Base-by-base conservation (phyloP, 2,888 invertebrate genomes). In the Phaonia tiefii region DNA sequence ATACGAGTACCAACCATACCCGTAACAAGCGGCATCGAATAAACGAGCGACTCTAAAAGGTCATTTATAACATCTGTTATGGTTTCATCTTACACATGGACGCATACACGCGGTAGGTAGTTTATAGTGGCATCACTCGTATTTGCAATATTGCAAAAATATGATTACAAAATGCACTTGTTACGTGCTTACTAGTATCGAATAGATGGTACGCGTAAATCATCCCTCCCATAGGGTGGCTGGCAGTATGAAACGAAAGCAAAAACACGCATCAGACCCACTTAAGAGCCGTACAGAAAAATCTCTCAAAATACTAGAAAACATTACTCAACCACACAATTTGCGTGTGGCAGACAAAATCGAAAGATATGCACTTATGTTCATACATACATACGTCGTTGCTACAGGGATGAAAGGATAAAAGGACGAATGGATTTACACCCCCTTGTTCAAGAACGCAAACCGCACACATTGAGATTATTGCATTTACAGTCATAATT, bases 401-500 rank as follows among this genome's bases (percentile, higher is more conserved):
- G 31, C 31, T 3, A 8, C 31, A 31, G 31, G 31, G 31, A 5
- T 31, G 31, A 8, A 3, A 8, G 31, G 31, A 3, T 8, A 31
- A 5, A 72, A 46, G 73, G 20, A 69, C 56, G 42, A 2, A 66
- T 73, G 65, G 69, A 54, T 46, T 56, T 31, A 37, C 5, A 15
- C 42, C 42, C 25, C 4, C 31, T 5, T 31, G 4, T 5, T 8
- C 31, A 31, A 3, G 4, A 3, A 3, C 4, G 65, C 65, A 71
- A 79, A 60, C 75, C 66, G 20, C 69, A 73, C 49, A 49, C 46
- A 72, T 65, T 58, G 54, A 51, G 31, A n/a, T 60, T 77, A 76
- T 80, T 74, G 74, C 71, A 75, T 80, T 69, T 74, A 44, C 37
- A 42, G 51, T 83, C 83, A 85, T 84, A 85, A 85, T 85, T 84